phyloP scores from a whole-genome alignment of 1,140 invertebrate species.

The Zophobas atratus region DNA sequence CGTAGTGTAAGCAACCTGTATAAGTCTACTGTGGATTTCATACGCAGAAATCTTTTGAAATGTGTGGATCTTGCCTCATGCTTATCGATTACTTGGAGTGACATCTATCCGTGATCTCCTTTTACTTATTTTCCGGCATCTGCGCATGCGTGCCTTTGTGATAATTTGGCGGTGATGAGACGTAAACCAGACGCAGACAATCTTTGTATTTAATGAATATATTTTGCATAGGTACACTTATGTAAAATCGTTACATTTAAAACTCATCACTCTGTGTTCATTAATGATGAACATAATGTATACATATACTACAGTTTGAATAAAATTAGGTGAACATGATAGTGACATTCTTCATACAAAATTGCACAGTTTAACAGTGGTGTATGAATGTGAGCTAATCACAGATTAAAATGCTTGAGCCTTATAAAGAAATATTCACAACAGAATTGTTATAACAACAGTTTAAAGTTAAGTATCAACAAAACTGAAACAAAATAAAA shows the following conservation, averaged over 20 bases:
- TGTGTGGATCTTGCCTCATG: too few relatives aligned
- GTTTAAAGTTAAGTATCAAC: slow-evolving; percentile 40
- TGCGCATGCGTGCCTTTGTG: too few relatives aligned
- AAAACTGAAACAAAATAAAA: slow-evolving; percentile 25
- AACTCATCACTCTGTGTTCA: slow-evolving; percentile 20
- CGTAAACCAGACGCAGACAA: neutral
- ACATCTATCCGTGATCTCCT: too few relatives aligned
- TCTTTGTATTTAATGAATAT: slow-evolving; percentile 29
- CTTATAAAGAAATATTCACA: slow-evolving; percentile 38
- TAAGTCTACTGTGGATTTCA: too few relatives aligned
- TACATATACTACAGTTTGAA: slow-evolving; percentile 30
- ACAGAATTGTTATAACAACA: slow-evolving; percentile 41
- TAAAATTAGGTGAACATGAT: slow-evolving; percentile 39
- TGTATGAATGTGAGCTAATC: slow-evolving; percentile 41
- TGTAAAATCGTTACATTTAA: slow-evolving; percentile 32
- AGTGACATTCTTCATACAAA: slow-evolving; percentile 32
- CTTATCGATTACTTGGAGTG: too few relatives aligned
- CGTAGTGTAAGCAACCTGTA: too few relatives aligned
- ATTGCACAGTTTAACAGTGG: slow-evolving; percentile 42
- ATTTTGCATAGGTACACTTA: slow-evolving; percentile 34
- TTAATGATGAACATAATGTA: slow-evolving; percentile 37
- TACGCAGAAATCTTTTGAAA: too few relatives aligned
- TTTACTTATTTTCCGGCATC: too few relatives aligned
- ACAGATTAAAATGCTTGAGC: slow-evolving; percentile 42
- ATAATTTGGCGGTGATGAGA: neutral